Percentiles rank a stretch among this genome's conserved stretches.
These are phyloP conservation scores for Aplidium turbinatum DNA, from an alignment of 23 tunicate species.

Conservation along the genomic window DNA sequence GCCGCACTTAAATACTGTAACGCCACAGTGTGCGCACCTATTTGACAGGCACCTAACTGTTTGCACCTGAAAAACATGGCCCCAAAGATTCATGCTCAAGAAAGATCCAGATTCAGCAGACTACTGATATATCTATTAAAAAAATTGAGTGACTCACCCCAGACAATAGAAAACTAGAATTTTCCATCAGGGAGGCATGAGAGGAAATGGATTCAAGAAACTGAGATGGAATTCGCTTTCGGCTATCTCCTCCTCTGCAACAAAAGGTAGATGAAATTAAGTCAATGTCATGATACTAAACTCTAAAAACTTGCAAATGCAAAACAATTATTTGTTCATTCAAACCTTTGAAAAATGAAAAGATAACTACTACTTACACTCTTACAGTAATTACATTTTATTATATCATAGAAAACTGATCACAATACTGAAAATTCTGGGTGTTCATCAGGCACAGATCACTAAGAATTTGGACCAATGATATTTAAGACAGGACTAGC, in stretches of 20 bases:
- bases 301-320: not conserved
- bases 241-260: constrained; percentile 43
- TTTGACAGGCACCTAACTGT: too few relatives aligned
- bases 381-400: too few relatives aligned
- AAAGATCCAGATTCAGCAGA: constrained; percentile 1
- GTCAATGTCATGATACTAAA: not conserved
- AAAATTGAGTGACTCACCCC: constrained; percentile 4
- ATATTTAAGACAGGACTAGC: too few relatives aligned
- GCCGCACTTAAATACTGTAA: too few relatives aligned
- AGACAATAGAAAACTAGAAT: constrained; percentile 14
- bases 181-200: constrained; percentile 46
- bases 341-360: constrained; percentile 1
- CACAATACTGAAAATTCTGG: too few relatives aligned
- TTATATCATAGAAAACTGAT: too few relatives aligned
- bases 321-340: not conserved
- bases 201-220: constrained; percentile 83
- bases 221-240: constrained; percentile 73
- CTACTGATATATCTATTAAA: not conserved
- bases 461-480: too few relatives aligned
- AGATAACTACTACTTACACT: too few relatives aligned
- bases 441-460: too few relatives aligned
- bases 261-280: not conserved
- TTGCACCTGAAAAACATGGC: too few relatives aligned
- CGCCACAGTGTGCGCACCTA: too few relatives aligned
- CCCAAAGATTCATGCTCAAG: not conserved